These are phyloP conservation scores for Lycaon pictus DNA, from an alignment of 2,113 vertebrate genomes.

Conservation along the genomic window DNA sequence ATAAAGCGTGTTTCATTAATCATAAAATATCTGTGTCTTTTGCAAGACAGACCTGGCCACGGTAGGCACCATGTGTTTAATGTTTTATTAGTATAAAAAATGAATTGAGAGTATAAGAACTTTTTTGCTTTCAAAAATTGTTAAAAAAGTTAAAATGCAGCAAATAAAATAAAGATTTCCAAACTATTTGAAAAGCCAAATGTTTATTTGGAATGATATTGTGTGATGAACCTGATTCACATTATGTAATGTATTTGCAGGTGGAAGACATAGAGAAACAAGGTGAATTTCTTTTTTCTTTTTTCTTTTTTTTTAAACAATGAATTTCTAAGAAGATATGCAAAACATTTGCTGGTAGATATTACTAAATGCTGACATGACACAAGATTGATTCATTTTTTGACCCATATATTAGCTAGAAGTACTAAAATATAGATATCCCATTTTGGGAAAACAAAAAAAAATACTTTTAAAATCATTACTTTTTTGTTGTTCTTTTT, in stretches of 20 bases:
- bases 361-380: background rate
- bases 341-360: background rate
- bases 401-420: background rate
- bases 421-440: background rate
- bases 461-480: background rate
- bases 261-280: background rate
- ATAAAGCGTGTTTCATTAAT: background rate
- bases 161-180: background rate
- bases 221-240: background rate
- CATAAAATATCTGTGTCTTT: background rate
- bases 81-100: background rate
- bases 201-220: conserved; percentile 6
- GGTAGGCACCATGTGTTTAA: background rate
- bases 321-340: background rate
- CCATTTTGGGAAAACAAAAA: background rate
- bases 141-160: background rate
- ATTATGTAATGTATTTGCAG: background rate
- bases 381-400: background rate
- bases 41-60: background rate
- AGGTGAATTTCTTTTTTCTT: background rate
- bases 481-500: conserved; percentile 37
- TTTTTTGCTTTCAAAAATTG: background rate
- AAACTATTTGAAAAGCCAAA: background rate
- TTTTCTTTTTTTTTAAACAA: background rate
- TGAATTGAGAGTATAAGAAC: background rate